phyloP scores from a whole-genome alignment of 1,140 invertebrate species.

The Drosophila nigrodunni region DNA sequence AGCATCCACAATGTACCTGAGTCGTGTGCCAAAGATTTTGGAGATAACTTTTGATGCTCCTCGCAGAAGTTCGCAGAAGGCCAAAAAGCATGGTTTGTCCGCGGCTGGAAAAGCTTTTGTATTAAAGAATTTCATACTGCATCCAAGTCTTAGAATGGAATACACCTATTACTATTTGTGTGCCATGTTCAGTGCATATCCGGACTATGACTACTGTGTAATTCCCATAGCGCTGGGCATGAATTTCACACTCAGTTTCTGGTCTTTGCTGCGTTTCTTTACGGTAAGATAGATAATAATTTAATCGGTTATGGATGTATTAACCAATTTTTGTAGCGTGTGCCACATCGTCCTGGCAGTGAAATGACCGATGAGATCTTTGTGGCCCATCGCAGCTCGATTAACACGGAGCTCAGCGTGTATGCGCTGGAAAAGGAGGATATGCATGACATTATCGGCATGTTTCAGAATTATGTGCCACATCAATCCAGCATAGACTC shows the following conservation, averaged over 20 bases:
- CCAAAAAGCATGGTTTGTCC: not conserved
- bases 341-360: conserved; percentile 45
- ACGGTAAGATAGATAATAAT: conserved; percentile 35
- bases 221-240: conserved; percentile 24
- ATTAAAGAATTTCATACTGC: conserved; percentile 61
- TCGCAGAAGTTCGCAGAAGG: not conserved
- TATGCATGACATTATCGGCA: conserved; percentile 17
- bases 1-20: conserved; percentile 37
- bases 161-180: conserved; percentile 50
- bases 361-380: conserved; percentile 47
- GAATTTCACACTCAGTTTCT: conserved; percentile 24
- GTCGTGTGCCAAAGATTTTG: not conserved
- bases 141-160: conserved; percentile 50
- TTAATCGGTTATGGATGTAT: not conserved
- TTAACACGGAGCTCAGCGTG: conserved; percentile 54
- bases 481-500: not conserved
- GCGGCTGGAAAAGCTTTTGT: conserved; percentile 44
- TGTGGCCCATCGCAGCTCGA: conserved; percentile 56
- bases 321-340: conserved; percentile 31
- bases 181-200: conserved; percentile 66
- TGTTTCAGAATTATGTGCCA: conserved; percentile 14
- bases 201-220: conserved; percentile 59
- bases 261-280: conserved; percentile 51
- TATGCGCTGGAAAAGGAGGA: conserved; percentile 35
- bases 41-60: conserved; percentile 2